Evolutionary conservation across 2,113 vertebrate genomes (phyloP).

Genomic region (Pelusios castaneus): DNA sequence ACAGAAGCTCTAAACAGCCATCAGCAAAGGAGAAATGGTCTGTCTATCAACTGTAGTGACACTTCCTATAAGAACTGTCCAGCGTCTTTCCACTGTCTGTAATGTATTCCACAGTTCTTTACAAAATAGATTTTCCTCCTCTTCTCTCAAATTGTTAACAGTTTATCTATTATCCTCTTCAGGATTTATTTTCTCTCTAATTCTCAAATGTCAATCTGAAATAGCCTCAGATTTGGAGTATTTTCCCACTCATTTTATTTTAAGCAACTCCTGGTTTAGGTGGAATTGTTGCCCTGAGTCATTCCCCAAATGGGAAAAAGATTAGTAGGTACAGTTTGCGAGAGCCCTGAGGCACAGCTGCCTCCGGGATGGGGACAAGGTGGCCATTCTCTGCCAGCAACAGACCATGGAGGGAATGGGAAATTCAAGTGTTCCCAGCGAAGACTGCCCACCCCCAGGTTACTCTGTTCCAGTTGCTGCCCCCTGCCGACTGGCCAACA

Average conservation of each 20-base stretch:
- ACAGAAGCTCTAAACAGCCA: neutral
- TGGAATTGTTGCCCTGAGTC: neutral
- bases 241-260: neutral
- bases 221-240: neutral
- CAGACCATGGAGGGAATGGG: neutral
- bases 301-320: neutral
- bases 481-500: neutral
- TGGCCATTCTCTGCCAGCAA: neutral
- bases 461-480: neutral
- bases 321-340: neutral
- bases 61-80: neutral
- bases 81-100: slow-evolving; percentile 1
- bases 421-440: neutral
- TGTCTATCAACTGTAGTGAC: neutral
- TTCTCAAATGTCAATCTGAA: neutral
- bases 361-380: neutral
- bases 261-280: neutral
- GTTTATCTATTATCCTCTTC: neutral
- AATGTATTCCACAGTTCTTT: neutral
- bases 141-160: neutral
- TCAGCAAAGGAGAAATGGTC: neutral
- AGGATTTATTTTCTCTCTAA: neutral
- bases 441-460: neutral
- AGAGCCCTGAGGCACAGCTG: neutral
- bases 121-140: neutral